Conservation (phyloP, 2,888 invertebrate species). For the Gibbula magus region DNA sequence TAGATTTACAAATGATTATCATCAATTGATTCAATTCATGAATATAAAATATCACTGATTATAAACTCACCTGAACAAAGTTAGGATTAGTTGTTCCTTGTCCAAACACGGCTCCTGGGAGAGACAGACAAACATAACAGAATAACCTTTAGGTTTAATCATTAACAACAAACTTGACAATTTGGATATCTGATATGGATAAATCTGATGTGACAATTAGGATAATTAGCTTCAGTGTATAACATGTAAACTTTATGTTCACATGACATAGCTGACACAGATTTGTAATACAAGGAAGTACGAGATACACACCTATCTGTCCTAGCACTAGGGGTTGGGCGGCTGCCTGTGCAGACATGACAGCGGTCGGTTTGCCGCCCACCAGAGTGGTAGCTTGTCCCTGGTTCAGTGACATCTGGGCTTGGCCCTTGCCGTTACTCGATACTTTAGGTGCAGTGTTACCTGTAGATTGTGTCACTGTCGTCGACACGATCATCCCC, state of each 20-base stretch:
- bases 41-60: background rate
- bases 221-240: too few species aligned
- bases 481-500: background rate
- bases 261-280: too few species aligned
- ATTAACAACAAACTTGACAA: conserved; percentile 16
- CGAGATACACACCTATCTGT: conserved; percentile 54
- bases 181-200: background rate
- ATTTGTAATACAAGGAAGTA: too few species aligned
- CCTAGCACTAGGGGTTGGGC: conserved; percentile 61
- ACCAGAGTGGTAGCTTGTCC: conserved; percentile 56
- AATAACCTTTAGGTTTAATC: too few species aligned
- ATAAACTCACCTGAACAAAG: conserved; percentile 48
- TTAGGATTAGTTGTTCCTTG: conserved; percentile 40
- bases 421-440: conserved; percentile 34
- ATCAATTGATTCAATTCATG: background rate
- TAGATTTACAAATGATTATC: background rate
- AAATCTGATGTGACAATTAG: too few species aligned
- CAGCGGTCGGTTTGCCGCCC: conserved; percentile 60
- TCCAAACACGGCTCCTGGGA: background rate
- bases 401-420: conserved; percentile 33
- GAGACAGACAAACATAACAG: background rate
- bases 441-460: background rate
- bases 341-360: conserved; percentile 61
- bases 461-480: background rate
- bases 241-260: too few species aligned